Conservation (phyloP, 2,888 invertebrate genomes). For the Drosophila ustulata region DNA sequence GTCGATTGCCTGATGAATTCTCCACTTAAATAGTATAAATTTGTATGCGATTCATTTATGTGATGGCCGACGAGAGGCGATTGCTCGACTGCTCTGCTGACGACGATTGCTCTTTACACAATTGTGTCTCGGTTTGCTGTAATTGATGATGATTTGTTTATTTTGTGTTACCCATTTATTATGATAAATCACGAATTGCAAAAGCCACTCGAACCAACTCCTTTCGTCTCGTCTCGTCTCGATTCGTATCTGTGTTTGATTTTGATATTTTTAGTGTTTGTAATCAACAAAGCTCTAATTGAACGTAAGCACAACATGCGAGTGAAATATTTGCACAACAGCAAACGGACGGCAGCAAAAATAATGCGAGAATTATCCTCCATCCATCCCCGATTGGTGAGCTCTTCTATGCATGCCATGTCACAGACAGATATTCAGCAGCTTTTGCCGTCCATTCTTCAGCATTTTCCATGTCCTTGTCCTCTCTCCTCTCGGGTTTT, state of each 20-base stretch:
- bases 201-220: constrained; percentile 14
- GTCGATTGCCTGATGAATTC: constrained; percentile 58
- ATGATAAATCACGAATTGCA: constrained; percentile 77
- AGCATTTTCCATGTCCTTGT: constrained; percentile 19
- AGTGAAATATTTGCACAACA: constrained; percentile 64
- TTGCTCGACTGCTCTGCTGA: not conserved
- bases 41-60: constrained; percentile 79
- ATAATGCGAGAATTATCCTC: constrained; percentile 3
- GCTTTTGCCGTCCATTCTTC: not conserved
- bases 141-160: constrained; percentile 77
- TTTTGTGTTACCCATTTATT: constrained; percentile 55
- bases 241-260: constrained; percentile 25
- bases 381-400: constrained; percentile 16
- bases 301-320: constrained; percentile 68
- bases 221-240: not conserved
- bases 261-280: constrained; percentile 81
- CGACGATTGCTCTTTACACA: constrained; percentile 56
- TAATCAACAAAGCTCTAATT: constrained; percentile 75
- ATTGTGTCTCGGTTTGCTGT: constrained; percentile 43
- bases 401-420: constrained; percentile 53
- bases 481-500: constrained; percentile 16
- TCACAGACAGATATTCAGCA: constrained; percentile 31
- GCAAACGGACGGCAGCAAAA: constrained; percentile 3
- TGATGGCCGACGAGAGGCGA: constrained; percentile 57
- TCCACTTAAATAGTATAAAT: constrained; percentile 71